A percentile compares a stretch with the other conserved stretches of the same genome.
Conservation (phyloP, 2,113 vertebrate species). For the Romanogobio albipinnatus region DNA sequence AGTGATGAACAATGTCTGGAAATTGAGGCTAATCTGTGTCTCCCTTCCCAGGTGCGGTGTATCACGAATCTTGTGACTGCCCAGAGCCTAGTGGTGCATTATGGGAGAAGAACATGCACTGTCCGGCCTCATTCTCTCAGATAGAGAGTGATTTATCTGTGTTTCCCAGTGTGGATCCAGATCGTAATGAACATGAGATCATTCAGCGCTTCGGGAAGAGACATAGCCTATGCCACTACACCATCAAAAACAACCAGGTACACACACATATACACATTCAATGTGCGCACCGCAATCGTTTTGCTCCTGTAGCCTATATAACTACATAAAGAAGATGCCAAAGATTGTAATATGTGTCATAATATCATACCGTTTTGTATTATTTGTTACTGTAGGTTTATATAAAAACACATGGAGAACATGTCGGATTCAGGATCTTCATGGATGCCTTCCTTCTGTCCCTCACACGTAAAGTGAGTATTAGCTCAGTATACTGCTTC, state of each 20-base stretch:
- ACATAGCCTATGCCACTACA: slow-evolving; percentile 97
- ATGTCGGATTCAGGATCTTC: slow-evolving; percentile 97
- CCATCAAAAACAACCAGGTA: slow-evolving; percentile 79
- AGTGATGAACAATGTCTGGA: not conserved
- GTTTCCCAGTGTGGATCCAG: slow-evolving; percentile 83
- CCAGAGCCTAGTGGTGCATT: slow-evolving; percentile 78
- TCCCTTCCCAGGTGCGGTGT: slow-evolving; percentile 81
- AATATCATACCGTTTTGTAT: not conserved
- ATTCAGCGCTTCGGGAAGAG: slow-evolving; percentile 90
- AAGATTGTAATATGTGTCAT: not conserved
- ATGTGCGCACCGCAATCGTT: too few relatives aligned
- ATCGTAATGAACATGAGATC: slow-evolving; percentile 87
- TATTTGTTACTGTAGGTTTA: slow-evolving; percentile 79
- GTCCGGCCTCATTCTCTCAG: slow-evolving; percentile 84
- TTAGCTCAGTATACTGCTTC: not conserved
- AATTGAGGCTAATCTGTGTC: not conserved
- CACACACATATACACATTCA: not conserved
- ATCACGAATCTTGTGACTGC: slow-evolving; percentile 94
- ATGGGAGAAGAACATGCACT: slow-evolving; percentile 90
- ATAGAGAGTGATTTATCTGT: slow-evolving; percentile 85
- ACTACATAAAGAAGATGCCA: not conserved
- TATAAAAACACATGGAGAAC: slow-evolving; percentile 91
- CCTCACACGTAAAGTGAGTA: slow-evolving; percentile 89
- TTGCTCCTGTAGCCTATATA: not conserved
- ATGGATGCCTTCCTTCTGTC: slow-evolving; percentile 97